These are phyloP conservation scores for Acrossocheilus fasciatus DNA, from an alignment of 2,797 vertebrate species.

Conservation along the genomic window DNA sequence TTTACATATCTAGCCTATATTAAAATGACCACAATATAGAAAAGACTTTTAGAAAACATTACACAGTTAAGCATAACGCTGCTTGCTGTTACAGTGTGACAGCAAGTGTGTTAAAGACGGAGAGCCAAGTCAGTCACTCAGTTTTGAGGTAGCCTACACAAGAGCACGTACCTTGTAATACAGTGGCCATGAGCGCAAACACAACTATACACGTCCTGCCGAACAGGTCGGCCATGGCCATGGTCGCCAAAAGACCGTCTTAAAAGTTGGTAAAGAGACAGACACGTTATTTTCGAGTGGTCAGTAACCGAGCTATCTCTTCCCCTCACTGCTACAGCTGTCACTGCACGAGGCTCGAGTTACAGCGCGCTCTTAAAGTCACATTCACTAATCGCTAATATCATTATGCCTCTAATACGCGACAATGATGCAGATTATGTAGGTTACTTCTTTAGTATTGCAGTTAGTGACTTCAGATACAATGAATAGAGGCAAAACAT, in stretches of 20 bases:
- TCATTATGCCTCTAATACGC: slow-evolving; percentile 33
- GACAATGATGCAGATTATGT: slow-evolving; percentile 45
- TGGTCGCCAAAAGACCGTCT: slow-evolving; percentile 54
- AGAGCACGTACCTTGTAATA: slow-evolving; percentile 72
- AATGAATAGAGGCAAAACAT: slow-evolving; percentile 12
- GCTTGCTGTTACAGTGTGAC: neutral
- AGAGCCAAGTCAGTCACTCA: neutral
- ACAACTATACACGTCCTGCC: slow-evolving; percentile 66
- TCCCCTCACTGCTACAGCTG: slow-evolving; percentile 69
- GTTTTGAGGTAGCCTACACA: neutral
- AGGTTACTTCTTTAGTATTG: slow-evolving; percentile 16
- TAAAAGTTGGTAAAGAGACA: slow-evolving; percentile 65
- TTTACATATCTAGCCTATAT: neutral
- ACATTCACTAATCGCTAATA: slow-evolving; percentile 65
- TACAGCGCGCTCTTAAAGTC: slow-evolving; percentile 73
- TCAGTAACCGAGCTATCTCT: slow-evolving; percentile 35
- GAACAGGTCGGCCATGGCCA: slow-evolving; percentile 65
- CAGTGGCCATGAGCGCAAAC: slow-evolving; percentile 61
- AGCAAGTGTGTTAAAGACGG: slow-evolving; percentile 1
- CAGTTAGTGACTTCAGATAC: neutral
- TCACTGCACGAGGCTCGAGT: slow-evolving; percentile 71
- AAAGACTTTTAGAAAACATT: neutral
- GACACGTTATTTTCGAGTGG: slow-evolving; percentile 70
- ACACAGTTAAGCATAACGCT: neutral
- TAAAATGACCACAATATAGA: neutral